Percentiles rank a stretch among this genome's conserved stretches.
phyloP scores from a whole-genome alignment of 2,113 vertebrate species.

The Otus sunia region DNA sequence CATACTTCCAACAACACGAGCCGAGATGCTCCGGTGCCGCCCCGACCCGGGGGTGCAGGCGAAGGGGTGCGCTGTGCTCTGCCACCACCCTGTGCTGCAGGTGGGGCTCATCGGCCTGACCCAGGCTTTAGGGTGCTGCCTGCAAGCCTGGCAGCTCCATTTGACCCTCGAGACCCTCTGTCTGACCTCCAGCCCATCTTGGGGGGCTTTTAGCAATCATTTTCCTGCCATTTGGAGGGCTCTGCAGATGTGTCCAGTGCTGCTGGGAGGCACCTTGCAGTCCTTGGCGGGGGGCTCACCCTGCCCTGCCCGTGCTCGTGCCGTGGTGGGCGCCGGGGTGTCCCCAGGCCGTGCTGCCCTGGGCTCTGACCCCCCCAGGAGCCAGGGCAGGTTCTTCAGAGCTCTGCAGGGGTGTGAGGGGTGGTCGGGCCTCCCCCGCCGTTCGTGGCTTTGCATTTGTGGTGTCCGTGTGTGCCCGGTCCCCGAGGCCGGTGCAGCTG shows the following conservation, averaged over 20 bases:
- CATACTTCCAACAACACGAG: neutral
- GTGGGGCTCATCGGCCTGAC: neutral
- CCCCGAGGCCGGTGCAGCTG: accelerated
- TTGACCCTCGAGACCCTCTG: no score
- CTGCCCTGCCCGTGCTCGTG: neutral
- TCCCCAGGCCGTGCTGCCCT: accelerated
- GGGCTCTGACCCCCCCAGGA: no score
- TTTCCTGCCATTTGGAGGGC: neutral
- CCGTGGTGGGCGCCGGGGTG: neutral
- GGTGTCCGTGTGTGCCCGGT: accelerated
- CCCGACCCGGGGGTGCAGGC: accelerated
- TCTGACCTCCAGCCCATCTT: neutral
- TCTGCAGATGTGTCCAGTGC: neutral
- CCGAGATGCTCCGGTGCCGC: neutral
- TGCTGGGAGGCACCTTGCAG: neutral
- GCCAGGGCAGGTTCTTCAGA: neutral
- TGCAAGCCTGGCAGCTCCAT: neutral
- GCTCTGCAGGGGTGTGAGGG: neutral
- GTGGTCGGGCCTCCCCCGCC: neutral
- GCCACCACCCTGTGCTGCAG: neutral
- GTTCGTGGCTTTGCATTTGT: neutral
- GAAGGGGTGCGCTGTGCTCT: accelerated
- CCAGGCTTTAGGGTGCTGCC: neutral
- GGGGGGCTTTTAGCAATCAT: neutral
- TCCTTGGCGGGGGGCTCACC: accelerated